Conservation (phyloP, 1,140 invertebrate genomes). For the Formica selysi region DNA sequence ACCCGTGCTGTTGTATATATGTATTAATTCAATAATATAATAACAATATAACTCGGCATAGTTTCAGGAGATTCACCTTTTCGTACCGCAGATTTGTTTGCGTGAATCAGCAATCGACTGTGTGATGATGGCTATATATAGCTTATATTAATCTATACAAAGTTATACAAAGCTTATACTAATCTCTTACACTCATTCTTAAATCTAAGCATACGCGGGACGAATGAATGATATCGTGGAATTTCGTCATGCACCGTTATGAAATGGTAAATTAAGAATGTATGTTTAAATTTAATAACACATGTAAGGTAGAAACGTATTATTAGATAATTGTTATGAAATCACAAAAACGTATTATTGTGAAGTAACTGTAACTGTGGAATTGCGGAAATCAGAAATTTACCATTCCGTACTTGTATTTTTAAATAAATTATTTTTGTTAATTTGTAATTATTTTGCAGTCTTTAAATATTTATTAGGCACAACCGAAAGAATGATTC, state of each 20-base stretch:
- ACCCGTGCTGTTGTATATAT: slow-evolving; percentile 18
- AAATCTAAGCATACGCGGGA: slow-evolving; percentile 21
- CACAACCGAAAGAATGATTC: not conserved
- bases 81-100: slow-evolving; percentile 1
- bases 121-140: not conserved
- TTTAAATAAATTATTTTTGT: not conserved
- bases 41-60: slow-evolving; percentile 10
- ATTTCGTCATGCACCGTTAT: slow-evolving; percentile 39
- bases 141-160: not conserved
- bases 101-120: slow-evolving; percentile 4
- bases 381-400: not conserved
- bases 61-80: not conserved
- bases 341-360: not conserved
- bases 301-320: slow-evolving; percentile 5
- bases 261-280: slow-evolving; percentile 29
- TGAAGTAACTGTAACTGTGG: slow-evolving; percentile 13
- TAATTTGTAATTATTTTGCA: not conserved
- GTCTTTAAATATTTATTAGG: not conserved
- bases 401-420: not conserved
- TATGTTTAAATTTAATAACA: slow-evolving; percentile 34
- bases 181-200: not conserved
- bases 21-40: slow-evolving; percentile 39
- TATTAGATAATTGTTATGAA: slow-evolving; percentile 19
- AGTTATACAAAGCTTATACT: not conserved
- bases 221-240: slow-evolving; percentile 5